Conservation (phyloP, 1,140 invertebrate species). For the Megathymus violae region DNA sequence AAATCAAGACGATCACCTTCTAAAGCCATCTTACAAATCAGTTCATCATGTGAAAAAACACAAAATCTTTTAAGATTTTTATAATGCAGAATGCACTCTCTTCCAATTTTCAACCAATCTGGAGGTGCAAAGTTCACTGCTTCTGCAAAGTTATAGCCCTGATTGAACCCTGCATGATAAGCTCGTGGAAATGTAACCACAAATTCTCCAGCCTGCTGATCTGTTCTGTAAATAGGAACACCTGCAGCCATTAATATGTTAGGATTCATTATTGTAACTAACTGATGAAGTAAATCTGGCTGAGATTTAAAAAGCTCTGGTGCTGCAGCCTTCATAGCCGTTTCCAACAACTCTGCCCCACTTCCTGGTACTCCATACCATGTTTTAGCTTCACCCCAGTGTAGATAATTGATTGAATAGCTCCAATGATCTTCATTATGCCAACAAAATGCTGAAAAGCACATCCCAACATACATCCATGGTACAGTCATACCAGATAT, state of each 20-base stretch:
- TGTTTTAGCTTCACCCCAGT: constrained; percentile 97
- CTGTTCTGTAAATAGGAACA: constrained; percentile 90
- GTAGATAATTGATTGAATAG: constrained; percentile 99
- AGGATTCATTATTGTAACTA: constrained; percentile 99
- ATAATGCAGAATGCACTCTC: constrained; percentile 97
- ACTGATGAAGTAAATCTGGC: constrained; percentile 98
- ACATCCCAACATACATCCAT: constrained; percentile 99
- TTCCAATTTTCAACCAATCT: constrained; percentile 98
- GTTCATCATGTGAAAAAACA: constrained; percentile 99
- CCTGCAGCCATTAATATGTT: constrained; percentile 96
- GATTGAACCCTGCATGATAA: constrained; percentile 99
- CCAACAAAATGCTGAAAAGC: constrained; percentile 99
- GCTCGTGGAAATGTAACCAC: constrained; percentile 99
- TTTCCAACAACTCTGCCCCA: constrained; percentile 96
- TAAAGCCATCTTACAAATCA: constrained; percentile 98
- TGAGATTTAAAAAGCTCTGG: constrained; percentile 98
- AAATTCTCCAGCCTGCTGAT: constrained; percentile 99
- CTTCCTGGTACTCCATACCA: constrained; percentile 98
- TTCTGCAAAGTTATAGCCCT: constrained; percentile 99
- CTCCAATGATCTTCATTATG: constrained; percentile 99
- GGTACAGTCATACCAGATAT: constrained; percentile 99
- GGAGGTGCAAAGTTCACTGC: constrained; percentile 99
- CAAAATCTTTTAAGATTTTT: constrained; percentile 96
- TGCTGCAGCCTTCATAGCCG: constrained; percentile 96
- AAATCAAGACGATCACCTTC: constrained; percentile 95